Evolutionary conservation across 2,113 vertebrate genomes (phyloP).

Genomic region (Forbesichthys papilliferus): DNA sequence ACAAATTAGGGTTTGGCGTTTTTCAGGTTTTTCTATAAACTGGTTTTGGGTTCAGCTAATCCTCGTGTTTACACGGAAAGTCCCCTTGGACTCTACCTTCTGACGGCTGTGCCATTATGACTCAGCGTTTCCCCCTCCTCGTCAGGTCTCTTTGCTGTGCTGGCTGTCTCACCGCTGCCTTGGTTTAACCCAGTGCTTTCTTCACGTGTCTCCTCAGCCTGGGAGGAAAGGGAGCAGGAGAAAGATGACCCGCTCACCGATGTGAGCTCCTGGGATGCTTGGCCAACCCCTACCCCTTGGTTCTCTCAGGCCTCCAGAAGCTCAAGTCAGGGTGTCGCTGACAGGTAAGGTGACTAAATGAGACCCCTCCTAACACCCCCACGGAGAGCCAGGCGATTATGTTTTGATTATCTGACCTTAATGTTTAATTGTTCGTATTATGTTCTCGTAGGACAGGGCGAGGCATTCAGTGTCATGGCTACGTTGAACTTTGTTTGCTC

Average conservation of each 20-base stretch:
- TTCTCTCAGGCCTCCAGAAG: conserved; percentile 53
- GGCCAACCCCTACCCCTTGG: conserved; percentile 27
- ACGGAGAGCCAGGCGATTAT: background rate
- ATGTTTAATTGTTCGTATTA: background rate
- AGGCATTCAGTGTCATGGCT: background rate
- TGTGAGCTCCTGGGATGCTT: conserved; percentile 55
- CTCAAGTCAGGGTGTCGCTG: conserved; percentile 47
- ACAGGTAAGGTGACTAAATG: conserved; percentile 52
- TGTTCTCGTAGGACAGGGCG: background rate
- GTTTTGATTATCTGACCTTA: background rate
- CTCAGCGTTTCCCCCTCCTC: conserved; percentile 63
- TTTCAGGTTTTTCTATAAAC: conserved; percentile 1
- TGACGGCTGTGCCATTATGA: conserved; percentile 43
- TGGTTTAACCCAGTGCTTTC: background rate
- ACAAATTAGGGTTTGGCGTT: background rate
- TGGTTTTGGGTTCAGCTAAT: conserved; percentile 12
- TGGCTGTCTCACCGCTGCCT: background rate
- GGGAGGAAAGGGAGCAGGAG: conserved; percentile 19
- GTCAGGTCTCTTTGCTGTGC: conserved; percentile 19
- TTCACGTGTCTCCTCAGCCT: conserved; percentile 28
- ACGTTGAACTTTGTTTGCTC: conserved; percentile 5
- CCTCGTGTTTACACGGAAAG: conserved; percentile 57
- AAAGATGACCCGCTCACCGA: conserved; percentile 23
- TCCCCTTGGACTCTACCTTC: conserved; percentile 45
- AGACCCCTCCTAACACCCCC: background rate